Percentiles rank a stretch among this genome's conserved stretches.
These are phyloP conservation scores for Eretmocerus hayati DNA, from an alignment of 2,888 invertebrate species.

Conservation along the genomic window DNA sequence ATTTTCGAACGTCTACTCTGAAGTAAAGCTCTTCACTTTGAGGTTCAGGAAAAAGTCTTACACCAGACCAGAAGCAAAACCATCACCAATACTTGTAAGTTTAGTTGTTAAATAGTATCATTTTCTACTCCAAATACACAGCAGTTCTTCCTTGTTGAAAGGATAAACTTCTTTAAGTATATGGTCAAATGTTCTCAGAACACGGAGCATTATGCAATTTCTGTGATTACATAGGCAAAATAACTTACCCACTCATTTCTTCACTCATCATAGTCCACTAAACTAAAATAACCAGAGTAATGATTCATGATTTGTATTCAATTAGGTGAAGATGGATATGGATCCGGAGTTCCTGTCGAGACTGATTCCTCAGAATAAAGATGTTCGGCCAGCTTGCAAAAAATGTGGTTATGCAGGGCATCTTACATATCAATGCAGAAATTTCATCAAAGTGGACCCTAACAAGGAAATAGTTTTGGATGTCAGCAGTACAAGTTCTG, in stretches of 20 bases:
- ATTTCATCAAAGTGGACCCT: constrained; percentile 90
- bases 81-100: no score
- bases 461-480: constrained; percentile 88
- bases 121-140: no score
- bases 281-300: neutral
- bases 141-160: no score
- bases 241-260: neutral
- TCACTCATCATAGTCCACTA: neutral
- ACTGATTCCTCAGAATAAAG: constrained; percentile 61
- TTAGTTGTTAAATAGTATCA: no score
- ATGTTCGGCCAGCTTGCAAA: constrained; percentile 80
- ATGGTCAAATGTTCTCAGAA: no score
- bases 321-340: constrained; percentile 31
- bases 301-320: neutral
- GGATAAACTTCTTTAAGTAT: no score
- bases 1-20: no score
- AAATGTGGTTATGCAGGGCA: constrained; percentile 96
- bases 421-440: constrained; percentile 90
- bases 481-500: constrained; percentile 90
- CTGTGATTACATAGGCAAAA: no score
- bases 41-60: no score
- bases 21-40: no score
- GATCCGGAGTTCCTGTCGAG: constrained; percentile 49
- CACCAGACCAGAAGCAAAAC: no score
- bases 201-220: no score